phyloP scores from a whole-genome alignment of 2,113 vertebrate species.

The Jacana jacana region DNA sequence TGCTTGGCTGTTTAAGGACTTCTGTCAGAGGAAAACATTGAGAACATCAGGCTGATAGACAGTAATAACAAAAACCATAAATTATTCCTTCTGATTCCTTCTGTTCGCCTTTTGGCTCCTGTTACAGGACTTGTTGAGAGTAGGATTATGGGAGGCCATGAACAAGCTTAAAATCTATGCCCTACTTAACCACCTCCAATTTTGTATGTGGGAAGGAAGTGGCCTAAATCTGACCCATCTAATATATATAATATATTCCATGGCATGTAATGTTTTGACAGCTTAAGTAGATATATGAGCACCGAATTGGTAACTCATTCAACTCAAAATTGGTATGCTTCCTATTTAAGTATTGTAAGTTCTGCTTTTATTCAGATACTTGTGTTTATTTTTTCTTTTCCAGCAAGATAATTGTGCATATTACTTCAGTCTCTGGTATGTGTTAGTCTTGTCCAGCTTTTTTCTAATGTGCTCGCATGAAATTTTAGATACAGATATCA shows the following conservation, averaged over 20 bases:
- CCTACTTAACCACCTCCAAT: slow-evolving; percentile 7
- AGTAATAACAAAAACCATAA: background rate
- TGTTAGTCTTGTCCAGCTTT: slow-evolving; percentile 32
- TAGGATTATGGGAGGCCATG: background rate
- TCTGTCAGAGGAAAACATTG: background rate
- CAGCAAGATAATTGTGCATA: slow-evolving; percentile 41
- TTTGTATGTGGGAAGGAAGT: slow-evolving; percentile 59
- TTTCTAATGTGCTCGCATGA: slow-evolving; percentile 9
- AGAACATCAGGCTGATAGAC: background rate
- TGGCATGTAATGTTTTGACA: slow-evolving; percentile 63
- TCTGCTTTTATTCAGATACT: slow-evolving; percentile 66
- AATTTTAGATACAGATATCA: slow-evolving; percentile 7
- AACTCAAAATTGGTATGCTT: slow-evolving; percentile 49
- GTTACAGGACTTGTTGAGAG: background rate
- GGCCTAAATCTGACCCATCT: slow-evolving; percentile 59
- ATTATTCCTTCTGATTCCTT: background rate
- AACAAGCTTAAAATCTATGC: slow-evolving; percentile 24
- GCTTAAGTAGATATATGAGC: slow-evolving; percentile 44
- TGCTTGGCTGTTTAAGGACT: background rate
- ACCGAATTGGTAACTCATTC: slow-evolving; percentile 37
- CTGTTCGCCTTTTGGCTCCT: background rate
- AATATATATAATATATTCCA: slow-evolving; percentile 49
- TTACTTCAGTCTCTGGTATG: slow-evolving; percentile 57
- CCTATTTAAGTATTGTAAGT: slow-evolving; percentile 50
- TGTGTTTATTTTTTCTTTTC: slow-evolving; percentile 66